Evolutionary conservation across 2,113 vertebrate genomes (phyloP).

Genomic region (Ailurus styani): DNA sequence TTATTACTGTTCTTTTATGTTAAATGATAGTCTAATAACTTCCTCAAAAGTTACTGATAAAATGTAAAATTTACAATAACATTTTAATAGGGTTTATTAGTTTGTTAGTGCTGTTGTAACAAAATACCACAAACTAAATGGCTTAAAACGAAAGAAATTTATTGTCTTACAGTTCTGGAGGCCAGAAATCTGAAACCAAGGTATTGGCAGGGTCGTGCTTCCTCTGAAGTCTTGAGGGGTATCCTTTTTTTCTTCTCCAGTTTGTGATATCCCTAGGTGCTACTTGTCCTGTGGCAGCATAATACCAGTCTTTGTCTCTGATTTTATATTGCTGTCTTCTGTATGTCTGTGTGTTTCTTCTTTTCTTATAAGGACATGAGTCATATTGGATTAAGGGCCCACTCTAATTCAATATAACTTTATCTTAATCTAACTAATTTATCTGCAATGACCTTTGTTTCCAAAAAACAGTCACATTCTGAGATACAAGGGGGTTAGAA

Average conservation of each 20-base stretch:
- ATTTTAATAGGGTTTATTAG: not conserved
- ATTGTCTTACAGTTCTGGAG: not conserved
- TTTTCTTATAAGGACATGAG: not conserved
- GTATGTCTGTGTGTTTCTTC: not conserved
- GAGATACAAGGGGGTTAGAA: not conserved
- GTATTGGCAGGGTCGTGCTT: not conserved
- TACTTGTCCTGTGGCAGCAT: not conserved
- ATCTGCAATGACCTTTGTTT: not conserved
- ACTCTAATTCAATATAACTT: not conserved
- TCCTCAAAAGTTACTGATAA: not conserved
- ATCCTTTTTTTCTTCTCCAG: not conserved
- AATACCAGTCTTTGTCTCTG: not conserved
- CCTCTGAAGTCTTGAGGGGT: not conserved
- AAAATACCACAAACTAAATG: not conserved
- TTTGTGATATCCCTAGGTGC: not conserved
- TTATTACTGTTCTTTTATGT: not conserved
- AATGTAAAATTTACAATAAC: not conserved
- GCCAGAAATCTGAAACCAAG: not conserved
- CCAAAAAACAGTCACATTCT: not conserved
- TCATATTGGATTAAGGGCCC: not conserved
- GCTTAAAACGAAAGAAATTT: not conserved
- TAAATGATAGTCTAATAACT: not conserved
- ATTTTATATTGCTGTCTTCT: not conserved
- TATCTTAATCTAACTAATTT: not conserved
- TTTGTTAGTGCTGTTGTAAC: not conserved